These are phyloP conservation scores for Xiphorhynchus erythropygius DNA, from an alignment of 2,797 vertebrate species.

Conservation along the genomic window DNA sequence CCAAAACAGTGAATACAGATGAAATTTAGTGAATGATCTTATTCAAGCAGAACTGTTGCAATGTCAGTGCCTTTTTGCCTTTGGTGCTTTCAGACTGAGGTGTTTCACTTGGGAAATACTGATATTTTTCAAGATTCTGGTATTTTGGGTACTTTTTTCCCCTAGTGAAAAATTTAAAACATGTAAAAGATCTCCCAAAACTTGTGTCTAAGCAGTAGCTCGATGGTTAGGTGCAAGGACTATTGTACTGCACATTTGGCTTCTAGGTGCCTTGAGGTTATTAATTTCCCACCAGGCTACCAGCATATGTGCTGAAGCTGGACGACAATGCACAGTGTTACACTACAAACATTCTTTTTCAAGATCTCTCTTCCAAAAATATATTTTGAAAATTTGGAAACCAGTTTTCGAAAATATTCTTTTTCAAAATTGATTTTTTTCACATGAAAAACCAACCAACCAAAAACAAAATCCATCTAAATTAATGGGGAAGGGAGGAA, in stretches of 20 bases:
- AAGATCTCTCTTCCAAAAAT: neutral
- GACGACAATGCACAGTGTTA: neutral
- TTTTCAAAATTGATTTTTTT: neutral
- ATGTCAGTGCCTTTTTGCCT: neutral
- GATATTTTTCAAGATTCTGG: neutral
- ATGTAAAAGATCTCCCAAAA: neutral
- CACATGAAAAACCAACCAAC: too few species aligned
- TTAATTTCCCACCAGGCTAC: neutral
- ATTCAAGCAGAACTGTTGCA: neutral
- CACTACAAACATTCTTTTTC: neutral
- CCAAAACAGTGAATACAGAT: neutral
- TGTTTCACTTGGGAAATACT: neutral
- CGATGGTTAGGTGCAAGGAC: neutral
- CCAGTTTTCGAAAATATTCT: neutral
- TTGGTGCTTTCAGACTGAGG: neutral
- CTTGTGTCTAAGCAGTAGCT: neutral
- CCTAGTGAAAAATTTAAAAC: neutral
- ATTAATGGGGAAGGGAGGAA: neutral
- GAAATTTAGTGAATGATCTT: neutral
- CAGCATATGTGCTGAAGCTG: neutral
- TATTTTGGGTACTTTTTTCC: rapidly evolving
- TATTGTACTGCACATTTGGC: neutral
- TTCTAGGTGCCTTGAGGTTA: neutral
- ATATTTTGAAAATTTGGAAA: neutral
- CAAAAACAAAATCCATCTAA: neutral